phyloP scores from a whole-genome alignment of 1,140 invertebrate genomes.

The Monomorium pharaonis region DNA sequence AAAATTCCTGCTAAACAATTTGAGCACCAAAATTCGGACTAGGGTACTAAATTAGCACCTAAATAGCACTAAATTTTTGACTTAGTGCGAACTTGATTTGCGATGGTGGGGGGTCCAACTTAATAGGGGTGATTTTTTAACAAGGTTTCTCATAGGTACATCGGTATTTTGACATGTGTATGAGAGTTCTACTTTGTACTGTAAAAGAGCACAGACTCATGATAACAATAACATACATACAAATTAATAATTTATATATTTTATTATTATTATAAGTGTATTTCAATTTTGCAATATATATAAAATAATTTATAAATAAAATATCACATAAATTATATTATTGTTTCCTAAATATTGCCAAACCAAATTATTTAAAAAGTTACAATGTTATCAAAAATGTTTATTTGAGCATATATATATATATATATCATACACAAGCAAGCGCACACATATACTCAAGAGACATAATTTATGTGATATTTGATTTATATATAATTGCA shows the following conservation, averaged over 20 bases:
- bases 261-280: constrained; percentile 1
- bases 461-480: background rate
- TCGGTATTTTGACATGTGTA: background rate
- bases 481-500: background rate
- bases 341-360: background rate
- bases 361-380: background rate
- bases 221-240: background rate
- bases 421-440: too few species aligned
- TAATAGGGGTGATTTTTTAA: background rate
- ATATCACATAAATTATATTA: constrained; percentile 15
- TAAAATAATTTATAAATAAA: constrained; percentile 13
- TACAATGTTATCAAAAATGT: background rate
- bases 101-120: too few species aligned
- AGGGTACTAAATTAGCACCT: too few species aligned
- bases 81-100: too few species aligned
- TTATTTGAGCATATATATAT: background rate
- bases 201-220: too few species aligned
- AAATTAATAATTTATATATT: background rate
- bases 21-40: too few species aligned
- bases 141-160: background rate
- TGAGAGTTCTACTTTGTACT: background rate
- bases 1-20: too few species aligned
- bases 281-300: background rate
- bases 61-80: too few species aligned
- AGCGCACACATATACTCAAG: background rate